These are phyloP conservation scores for Embidobia sp. DNA, from an alignment of 2,888 invertebrate species.

Conservation along the genomic window DNA sequence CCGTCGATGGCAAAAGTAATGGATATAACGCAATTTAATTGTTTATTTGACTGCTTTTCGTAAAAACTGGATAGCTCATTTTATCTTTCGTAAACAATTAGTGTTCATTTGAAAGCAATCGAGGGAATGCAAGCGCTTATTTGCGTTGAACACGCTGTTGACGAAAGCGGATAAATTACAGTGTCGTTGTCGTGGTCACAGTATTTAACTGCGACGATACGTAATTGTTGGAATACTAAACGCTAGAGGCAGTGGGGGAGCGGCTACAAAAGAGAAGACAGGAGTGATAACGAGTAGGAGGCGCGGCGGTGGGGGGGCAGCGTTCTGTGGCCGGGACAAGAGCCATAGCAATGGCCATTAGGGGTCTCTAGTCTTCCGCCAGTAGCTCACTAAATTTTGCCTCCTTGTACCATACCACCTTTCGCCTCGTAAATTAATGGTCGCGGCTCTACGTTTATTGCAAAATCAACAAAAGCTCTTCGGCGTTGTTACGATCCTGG, in stretches of 20 bases:
- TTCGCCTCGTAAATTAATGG: conserved; percentile 78
- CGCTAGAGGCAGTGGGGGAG: conserved; percentile 55
- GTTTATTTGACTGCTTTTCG: no score
- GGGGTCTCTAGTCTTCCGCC: conserved; percentile 76
- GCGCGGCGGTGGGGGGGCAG: conserved; percentile 53
- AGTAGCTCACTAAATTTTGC: conserved; percentile 81
- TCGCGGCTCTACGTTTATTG: conserved; percentile 71
- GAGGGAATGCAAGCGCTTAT: conserved; percentile 26
- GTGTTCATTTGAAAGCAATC: conserved; percentile 22
- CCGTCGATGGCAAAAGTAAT: no score
- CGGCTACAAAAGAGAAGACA: conserved; percentile 62
- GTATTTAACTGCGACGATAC: conserved; percentile 79
- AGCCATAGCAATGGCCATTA: conserved; percentile 80
- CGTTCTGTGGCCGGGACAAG: conserved; percentile 75
- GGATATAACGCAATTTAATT: no score
- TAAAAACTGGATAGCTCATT: no score
- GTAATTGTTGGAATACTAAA: conserved; percentile 78
- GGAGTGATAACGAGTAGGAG: conserved; percentile 66
- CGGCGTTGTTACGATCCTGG: conserved; percentile 31
- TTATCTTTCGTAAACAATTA: conserved; percentile 48
- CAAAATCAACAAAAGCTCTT: conserved; percentile 68
- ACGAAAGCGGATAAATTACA: conserved; percentile 77
- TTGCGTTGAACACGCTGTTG: conserved; percentile 48
- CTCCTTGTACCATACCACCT: conserved; percentile 75
- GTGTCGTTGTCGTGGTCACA: conserved; percentile 77